Evolutionary conservation across 2,797 vertebrate species (phyloP), one percentile per base, ranked within the genome.

Genomic region (Staurois parvus): DNA sequence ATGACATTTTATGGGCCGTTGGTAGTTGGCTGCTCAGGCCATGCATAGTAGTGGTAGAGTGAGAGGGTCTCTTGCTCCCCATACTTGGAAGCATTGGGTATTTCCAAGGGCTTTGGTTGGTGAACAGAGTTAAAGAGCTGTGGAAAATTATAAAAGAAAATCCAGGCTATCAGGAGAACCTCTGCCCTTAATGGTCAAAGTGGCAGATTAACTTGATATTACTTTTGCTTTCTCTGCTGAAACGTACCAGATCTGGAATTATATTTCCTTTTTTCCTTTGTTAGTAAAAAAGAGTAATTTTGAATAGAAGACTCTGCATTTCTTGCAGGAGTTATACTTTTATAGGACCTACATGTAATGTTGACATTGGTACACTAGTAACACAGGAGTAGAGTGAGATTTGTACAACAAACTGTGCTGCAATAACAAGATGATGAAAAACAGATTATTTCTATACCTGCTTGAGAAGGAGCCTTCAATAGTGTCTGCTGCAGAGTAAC

Each of bases 371-470:
- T 34, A 40, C 30, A 42, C 26, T 69, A 15, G 48, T 76, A 85
- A 68, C 59, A 68, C 72, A 76, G 69, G 26, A 45, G 64, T 76
- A 28, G 69, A 76, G 52, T 45, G 48, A 52, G 21, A 76, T 84
- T 70, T 76, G 19, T 48, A 34, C 56, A 87, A 34, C 8, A 83
- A 70, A 81, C 32, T 79, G 40, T 13, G 1, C 45, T 37, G 87
- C 52, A 79, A 40, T 74, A 67, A 79, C 11, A 72, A 70, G 37
- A 81, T 88, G 85, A 87, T 90, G 87, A 45, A 0, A 83, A 64
- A 73, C 74, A 82, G 76, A 78, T 83, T 83, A 79, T 87, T 78
- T 85, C 74, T 81, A 77, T 85, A 88, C 83, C 83, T 85, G 79
- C 83, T 78, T 85, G 72, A 85, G 34, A 37, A 81, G 45, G 45